These are phyloP conservation scores for Anodontia alba DNA, from an alignment of 2,888 invertebrate genomes.

Conservation along the genomic window DNA sequence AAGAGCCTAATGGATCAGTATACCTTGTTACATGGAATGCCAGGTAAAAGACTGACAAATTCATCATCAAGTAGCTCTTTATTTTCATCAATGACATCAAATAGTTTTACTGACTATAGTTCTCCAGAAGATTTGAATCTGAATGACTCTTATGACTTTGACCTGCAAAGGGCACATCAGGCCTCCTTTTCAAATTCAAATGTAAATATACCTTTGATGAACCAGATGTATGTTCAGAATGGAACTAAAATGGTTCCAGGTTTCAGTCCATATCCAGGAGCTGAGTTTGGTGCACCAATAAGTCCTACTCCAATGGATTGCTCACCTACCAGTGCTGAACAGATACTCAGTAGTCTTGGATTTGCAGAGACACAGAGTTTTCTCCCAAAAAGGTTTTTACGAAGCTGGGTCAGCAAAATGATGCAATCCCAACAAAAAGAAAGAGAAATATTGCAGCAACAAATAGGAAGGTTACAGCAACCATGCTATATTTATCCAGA, in stretches of 20 bases:
- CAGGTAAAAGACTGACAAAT: background rate
- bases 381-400: slow-evolving; percentile 79
- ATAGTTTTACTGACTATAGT: slow-evolving; percentile 1
- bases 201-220: background rate
- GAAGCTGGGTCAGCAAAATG: slow-evolving; percentile 79
- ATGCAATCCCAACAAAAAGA: slow-evolving; percentile 60
- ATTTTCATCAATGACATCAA: slow-evolving; percentile 50
- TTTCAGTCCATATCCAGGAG: background rate
- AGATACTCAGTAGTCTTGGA: slow-evolving; percentile 76
- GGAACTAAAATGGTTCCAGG: background rate
- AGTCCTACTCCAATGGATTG: background rate
- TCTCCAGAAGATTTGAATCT: background rate
- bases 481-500: background rate
- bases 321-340: slow-evolving; percentile 60
- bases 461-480: slow-evolving; percentile 32
- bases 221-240: background rate
- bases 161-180: background rate
- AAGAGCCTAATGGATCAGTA: slow-evolving; percentile 51
- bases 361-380: slow-evolving; percentile 74
- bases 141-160: slow-evolving; percentile 7
- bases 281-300: background rate
- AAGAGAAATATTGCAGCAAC: slow-evolving; percentile 6
- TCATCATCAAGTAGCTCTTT: slow-evolving; percentile 47
- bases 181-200: background rate
- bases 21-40: background rate